Percentiles rank a stretch among this genome's conserved stretches.
Conservation (phyloP, 2,797 vertebrate genomes). For the Chelon labrosus region DNA sequence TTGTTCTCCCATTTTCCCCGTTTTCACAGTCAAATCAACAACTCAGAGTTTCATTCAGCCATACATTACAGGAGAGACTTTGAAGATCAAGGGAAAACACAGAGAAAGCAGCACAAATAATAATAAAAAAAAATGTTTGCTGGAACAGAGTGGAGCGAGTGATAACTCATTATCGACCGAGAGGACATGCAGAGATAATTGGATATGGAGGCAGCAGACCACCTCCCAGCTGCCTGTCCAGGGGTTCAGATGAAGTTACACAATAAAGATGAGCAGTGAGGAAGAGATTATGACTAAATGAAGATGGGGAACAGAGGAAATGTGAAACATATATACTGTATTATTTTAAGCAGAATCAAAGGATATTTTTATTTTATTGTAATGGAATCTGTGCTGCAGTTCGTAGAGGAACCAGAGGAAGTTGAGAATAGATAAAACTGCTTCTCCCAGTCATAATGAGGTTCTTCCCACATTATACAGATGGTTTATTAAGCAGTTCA, state of each 20-base stretch:
- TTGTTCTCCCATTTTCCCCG: too few relatives aligned
- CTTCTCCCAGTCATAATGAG: background rate
- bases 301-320: background rate
- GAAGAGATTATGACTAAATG: background rate
- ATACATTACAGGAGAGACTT: background rate
- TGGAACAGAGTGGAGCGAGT: constrained; percentile 8
- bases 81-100: constrained; percentile 21
- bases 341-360: background rate
- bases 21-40: background rate
- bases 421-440: background rate
- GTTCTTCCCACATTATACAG: constrained; percentile 7
- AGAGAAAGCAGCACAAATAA: constrained; percentile 10
- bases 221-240: constrained; percentile 7
- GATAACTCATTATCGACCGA: constrained; percentile 25
- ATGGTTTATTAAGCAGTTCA: constrained; percentile 35
- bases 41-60: background rate
- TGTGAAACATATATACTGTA: background rate
- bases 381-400: background rate
- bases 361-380: background rate
- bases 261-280: background rate
- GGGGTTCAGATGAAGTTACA: constrained; percentile 11
- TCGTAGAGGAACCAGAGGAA: background rate
- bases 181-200: constrained; percentile 41
- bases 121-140: constrained; percentile 5
- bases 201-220: constrained; percentile 4